Evolutionary conservation across 1,140 invertebrate species (phyloP).

Genomic region (Bombus impatiens): DNA sequence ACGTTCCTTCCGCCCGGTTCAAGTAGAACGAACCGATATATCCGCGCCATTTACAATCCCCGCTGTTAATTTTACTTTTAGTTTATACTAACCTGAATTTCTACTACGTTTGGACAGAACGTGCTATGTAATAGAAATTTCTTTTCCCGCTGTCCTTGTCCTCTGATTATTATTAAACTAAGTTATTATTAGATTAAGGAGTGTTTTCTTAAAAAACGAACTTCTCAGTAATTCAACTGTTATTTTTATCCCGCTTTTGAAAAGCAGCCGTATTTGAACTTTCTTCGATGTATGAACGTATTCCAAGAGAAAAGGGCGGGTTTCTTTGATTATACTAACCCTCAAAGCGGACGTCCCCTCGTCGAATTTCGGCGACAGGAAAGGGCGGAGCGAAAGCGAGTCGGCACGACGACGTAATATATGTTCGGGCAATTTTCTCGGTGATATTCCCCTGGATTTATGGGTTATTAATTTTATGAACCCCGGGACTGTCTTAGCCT

Average conservation of each 20-base stretch:
- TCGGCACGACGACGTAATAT: slow-evolving; percentile 31
- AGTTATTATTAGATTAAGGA: no score
- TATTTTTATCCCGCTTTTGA: no score
- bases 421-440: slow-evolving; percentile 66
- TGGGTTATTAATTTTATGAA: slow-evolving; percentile 74
- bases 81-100: neutral
- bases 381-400: neutral
- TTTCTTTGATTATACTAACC: neutral
- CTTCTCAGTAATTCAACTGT: no score
- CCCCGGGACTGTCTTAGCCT: slow-evolving; percentile 26
- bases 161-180: no score
- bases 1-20: slow-evolving; percentile 37
- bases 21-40: slow-evolving; percentile 28
- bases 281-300: no score
- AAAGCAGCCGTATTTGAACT: neutral
- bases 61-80: neutral
- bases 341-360: neutral
- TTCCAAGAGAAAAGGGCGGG: neutral
- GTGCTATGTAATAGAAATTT: neutral
- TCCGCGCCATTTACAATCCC: neutral
- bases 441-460: slow-evolving; percentile 64
- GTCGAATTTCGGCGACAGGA: neutral
- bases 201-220: no score
- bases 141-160: neutral
- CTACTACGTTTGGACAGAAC: neutral